phyloP scores from a whole-genome alignment of 2,113 vertebrate species.

The Dicrurus megarhynchus region DNA sequence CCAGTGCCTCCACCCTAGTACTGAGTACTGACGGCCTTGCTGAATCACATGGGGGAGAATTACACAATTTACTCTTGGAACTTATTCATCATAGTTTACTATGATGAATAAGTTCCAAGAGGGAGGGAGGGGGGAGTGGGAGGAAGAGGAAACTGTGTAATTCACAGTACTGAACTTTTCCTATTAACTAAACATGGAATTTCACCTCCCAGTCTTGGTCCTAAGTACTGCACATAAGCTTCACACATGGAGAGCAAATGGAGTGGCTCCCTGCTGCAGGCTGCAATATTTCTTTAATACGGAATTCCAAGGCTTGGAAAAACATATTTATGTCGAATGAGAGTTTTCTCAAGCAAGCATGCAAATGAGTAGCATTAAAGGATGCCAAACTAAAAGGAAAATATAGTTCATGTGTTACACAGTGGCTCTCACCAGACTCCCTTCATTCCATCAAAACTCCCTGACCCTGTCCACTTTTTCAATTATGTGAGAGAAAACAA shows the following conservation, averaged over 20 bases:
- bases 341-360: not conserved
- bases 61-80: not conserved
- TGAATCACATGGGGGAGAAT: not conserved
- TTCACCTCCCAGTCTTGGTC: not conserved
- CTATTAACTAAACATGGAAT: not conserved
- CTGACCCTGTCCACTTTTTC: not conserved
- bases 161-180: not conserved
- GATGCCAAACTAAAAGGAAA: not conserved
- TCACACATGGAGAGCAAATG: not conserved
- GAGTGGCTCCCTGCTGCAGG: not conserved
- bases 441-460: not conserved
- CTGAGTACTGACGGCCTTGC: not conserved
- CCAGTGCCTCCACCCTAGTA: not conserved
- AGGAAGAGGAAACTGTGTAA: not conserved
- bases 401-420: not conserved
- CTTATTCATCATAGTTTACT: not conserved
- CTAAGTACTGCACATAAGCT: not conserved
- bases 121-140: fast-evolving
- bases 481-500: not conserved
- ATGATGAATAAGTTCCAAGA: no score
- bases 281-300: not conserved
- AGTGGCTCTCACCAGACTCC: not conserved
- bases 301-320: not conserved
- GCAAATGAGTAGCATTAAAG: not conserved
- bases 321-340: not conserved